Base-by-base conservation (phyloP, 2,113 vertebrate genomes). In the Larimichthys crocea region DNA sequence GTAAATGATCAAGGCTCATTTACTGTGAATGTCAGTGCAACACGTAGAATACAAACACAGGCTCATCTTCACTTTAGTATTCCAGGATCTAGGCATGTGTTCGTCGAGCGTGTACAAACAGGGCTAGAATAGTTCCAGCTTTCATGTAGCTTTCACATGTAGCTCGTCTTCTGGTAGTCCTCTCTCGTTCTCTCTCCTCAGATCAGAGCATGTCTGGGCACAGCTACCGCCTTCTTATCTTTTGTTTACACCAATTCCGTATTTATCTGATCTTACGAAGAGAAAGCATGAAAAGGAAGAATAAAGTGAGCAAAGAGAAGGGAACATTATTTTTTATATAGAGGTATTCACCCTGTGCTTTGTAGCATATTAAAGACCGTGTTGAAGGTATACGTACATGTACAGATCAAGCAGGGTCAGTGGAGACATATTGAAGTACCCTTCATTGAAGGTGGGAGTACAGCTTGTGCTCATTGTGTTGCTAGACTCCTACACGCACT, bases 201-300 rank as follows among this genome's bases (percentile, higher is more conserved):
- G 73, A 72, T 85, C 59, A 74, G 71, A 59, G 53, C 61, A 46
- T 52, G 12, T 73, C 70, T 69, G 35, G 15, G 15, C 49, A 26
- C 56, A 71, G 31, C 26, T 60, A 16, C 46, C 48, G 53, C 50
- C 64, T 67, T 67, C 48, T 16, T 76, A 31, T 77, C 15, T 83
- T 56, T 76, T 74, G 35, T 74, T 79, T 77, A 60, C 40, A 48
- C 53, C 44, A 55, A 61, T 83, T 62, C 22, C 42, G 17, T 17
- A 2, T 70, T 80, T 50, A 84, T 89, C 55, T 50, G 59, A 82
- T 87, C 24, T 6, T 10, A 40, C 16, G 63, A 35, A 71, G 55
- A 15, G 14, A 73, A 46, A 31, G 44, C 2, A 1, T 64, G 29
- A 72, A 74, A 29, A 31, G 40, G 49, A 65, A 10, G 12, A 74